These are phyloP conservation scores for Ormyrus nitidulus DNA, from an alignment of 2,888 invertebrate species.

Conservation along the genomic window DNA sequence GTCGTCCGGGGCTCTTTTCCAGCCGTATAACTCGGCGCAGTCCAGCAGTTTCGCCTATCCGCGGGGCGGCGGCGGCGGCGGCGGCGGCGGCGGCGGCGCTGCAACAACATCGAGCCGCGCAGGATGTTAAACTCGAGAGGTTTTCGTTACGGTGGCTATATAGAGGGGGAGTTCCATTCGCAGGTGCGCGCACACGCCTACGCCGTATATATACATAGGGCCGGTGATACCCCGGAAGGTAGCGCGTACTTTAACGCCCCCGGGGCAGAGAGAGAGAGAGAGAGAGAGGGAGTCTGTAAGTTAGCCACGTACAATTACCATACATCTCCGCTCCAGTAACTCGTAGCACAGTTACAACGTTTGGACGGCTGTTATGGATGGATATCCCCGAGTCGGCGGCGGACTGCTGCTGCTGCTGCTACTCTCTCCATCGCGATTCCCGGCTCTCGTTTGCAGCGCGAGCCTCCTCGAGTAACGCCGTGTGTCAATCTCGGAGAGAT, in stretches of 20 bases:
- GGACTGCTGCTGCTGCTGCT: constrained; percentile 55
- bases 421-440: constrained; percentile 20
- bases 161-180: not conserved
- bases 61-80: too few relatives aligned
- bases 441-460: constrained; percentile 36
- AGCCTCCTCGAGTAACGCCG: constrained; percentile 42
- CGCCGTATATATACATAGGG: too few relatives aligned
- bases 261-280: constrained; percentile 59
- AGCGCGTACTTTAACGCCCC: constrained; percentile 65
- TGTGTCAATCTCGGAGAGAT: constrained; percentile 55
- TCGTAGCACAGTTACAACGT: constrained; percentile 64
- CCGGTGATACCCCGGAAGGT: constrained; percentile 64
- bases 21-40: not conserved
- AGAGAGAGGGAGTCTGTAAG: constrained; percentile 66
- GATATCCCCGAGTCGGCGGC: constrained; percentile 58
- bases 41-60: too few relatives aligned
- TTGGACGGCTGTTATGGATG: constrained; percentile 68
- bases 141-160: constrained; percentile 55
- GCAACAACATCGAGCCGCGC: too few relatives aligned
- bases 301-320: constrained; percentile 72
- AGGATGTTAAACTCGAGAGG: constrained; percentile 60
- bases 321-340: constrained; percentile 64
- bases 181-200: constrained; percentile 30
- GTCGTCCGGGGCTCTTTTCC: not conserved
- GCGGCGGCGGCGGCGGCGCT: too few relatives aligned